phyloP scores from a whole-genome alignment of 2,797 vertebrate species.

The Lepus oiostolus region DNA sequence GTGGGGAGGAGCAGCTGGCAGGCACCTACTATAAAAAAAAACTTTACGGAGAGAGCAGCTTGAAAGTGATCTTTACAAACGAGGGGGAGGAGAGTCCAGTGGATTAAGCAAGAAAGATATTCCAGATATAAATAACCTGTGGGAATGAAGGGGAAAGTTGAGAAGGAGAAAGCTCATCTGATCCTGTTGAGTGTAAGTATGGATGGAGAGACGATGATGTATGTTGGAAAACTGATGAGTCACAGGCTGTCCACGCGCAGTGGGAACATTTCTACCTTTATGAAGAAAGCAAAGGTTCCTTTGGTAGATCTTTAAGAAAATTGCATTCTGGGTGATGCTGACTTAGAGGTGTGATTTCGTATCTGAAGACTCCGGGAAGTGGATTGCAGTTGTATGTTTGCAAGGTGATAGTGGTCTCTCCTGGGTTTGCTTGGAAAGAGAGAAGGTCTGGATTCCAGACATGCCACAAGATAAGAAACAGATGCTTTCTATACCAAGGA shows the following conservation, averaged over 20 bases:
- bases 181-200: not conserved
- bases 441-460: slow-evolving; percentile 56
- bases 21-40: slow-evolving; percentile 34
- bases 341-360: not conserved
- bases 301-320: slow-evolving; percentile 12
- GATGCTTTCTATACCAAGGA: slow-evolving; percentile 38
- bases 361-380: not conserved
- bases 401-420: slow-evolving; percentile 11
- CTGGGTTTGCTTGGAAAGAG: slow-evolving; percentile 24
- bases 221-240: not conserved
- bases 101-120: slow-evolving; percentile 74
- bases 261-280: slow-evolving; percentile 8
- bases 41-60: slow-evolving; percentile 68
- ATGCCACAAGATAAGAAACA: slow-evolving; percentile 48
- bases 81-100: slow-evolving; percentile 9
- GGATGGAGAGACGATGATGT: not conserved
- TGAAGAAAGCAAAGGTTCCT: slow-evolving; percentile 3
- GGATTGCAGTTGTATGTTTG: not conserved
- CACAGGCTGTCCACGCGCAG: not conserved
- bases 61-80: slow-evolving; percentile 77
- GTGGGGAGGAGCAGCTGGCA: not conserved
- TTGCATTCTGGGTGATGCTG: not conserved
- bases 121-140: slow-evolving; percentile 78
- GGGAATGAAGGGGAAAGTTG: slow-evolving; percentile 70
- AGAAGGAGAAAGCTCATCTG: slow-evolving; percentile 69